Conservation (phyloP, 2,888 invertebrate genomes). For the Stenolophus ochropezus region DNA sequence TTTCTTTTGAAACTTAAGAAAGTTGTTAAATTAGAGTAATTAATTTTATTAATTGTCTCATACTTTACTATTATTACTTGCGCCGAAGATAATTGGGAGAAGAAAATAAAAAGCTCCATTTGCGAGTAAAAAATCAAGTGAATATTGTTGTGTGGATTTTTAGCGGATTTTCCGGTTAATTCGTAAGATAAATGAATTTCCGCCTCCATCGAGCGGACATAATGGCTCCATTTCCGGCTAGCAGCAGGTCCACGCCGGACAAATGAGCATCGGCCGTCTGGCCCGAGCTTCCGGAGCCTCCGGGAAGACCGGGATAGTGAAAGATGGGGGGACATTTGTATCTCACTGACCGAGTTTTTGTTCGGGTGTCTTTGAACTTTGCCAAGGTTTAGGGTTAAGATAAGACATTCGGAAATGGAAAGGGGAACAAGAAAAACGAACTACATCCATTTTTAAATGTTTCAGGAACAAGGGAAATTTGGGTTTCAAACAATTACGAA, state of each 20-base stretch:
- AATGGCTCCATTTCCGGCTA: slow-evolving; percentile 49
- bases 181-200: slow-evolving; percentile 55
- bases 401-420: background rate
- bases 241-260: slow-evolving; percentile 7
- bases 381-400: background rate
- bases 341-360: background rate
- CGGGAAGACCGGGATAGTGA: background rate
- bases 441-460: no score
- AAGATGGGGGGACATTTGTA: background rate
- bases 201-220: slow-evolving; percentile 48
- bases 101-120: background rate
- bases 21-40: background rate
- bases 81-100: background rate
- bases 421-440: no score
- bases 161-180: slow-evolving; percentile 48
- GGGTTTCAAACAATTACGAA: no score
- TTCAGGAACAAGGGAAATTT: no score
- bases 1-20: background rate
- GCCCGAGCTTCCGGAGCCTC: background rate
- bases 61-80: background rate
- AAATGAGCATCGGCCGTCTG: slow-evolving; percentile 34
- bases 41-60: background rate
- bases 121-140: background rate
- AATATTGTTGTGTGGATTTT: slow-evolving; percentile 9
- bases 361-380: background rate